phyloP scores from a whole-genome alignment of 2,888 invertebrate species.

The Diplazon laetatorius region DNA sequence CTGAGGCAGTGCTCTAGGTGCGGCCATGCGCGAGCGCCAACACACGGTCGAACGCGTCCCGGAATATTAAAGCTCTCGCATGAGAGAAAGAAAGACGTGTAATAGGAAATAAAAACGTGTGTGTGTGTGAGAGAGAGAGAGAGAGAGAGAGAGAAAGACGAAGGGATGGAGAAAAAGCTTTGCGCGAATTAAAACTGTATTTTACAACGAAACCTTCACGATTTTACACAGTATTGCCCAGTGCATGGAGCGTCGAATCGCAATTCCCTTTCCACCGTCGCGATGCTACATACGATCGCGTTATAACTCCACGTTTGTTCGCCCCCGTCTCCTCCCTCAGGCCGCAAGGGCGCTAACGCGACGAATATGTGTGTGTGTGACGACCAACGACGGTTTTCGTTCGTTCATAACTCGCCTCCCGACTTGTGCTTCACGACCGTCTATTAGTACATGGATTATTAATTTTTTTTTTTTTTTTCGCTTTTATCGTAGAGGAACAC shows the following conservation, averaged over 20 bases:
- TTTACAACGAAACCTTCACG: slow-evolving; percentile 63
- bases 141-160: slow-evolving; percentile 5
- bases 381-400: slow-evolving; percentile 24
- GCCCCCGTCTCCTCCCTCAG: slow-evolving; percentile 6
- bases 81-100: no score
- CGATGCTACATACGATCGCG: slow-evolving; percentile 38
- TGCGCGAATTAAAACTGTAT: slow-evolving; percentile 72
- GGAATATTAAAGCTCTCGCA: slow-evolving; percentile 67
- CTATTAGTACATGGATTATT: slow-evolving; percentile 49
- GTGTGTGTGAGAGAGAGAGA: slow-evolving; percentile 17
- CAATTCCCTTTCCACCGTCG: background rate
- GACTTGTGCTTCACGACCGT: slow-evolving; percentile 46
- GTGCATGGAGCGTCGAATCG: slow-evolving; percentile 1
- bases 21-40: slow-evolving; percentile 31
- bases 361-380: slow-evolving; percentile 37
- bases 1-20: slow-evolving; percentile 17
- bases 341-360: slow-evolving; percentile 25
- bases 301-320: slow-evolving; percentile 16
- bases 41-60: slow-evolving; percentile 43
- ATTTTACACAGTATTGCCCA: slow-evolving; percentile 35
- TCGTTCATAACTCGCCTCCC: slow-evolving; percentile 39
- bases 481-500: no score
- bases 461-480: slow-evolving; percentile 34
- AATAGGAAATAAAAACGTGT: no score
- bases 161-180: slow-evolving; percentile 24